These are phyloP conservation scores for Lucilia sericata DNA, from an alignment of 1,140 invertebrate genomes.

Conservation along the genomic window DNA sequence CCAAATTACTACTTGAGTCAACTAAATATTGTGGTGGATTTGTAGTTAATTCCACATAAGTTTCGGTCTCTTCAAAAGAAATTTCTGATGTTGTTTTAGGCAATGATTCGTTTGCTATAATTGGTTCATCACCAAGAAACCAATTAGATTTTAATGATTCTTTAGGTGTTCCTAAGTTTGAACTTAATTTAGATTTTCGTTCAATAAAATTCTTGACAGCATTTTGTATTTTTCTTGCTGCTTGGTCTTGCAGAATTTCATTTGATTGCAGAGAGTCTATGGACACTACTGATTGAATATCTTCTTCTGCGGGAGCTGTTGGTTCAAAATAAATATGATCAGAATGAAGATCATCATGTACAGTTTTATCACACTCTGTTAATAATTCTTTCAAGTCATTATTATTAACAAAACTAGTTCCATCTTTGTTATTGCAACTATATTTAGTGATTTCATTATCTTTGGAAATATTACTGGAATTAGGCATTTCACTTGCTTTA, in stretches of 20 bases:
- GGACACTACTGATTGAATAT: background rate
- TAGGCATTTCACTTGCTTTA: too few species aligned
- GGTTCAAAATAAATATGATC: background rate
- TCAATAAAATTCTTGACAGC: background rate
- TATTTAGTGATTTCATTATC: too few species aligned
- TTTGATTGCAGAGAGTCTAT: background rate
- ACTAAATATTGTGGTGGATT: conserved; percentile 23
- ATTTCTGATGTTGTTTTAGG: conserved; percentile 41
- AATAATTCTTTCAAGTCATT: too few species aligned
- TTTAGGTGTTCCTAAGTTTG: background rate
- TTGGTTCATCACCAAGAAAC: conserved; percentile 58
- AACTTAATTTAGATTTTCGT: background rate
- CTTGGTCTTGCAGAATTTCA: background rate
- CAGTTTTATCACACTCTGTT: too few species aligned
- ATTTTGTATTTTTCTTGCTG: conserved; percentile 27
- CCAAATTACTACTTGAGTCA: conserved; percentile 31
- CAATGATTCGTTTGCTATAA: background rate
- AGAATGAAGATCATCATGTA: too few species aligned
- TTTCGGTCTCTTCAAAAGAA: conserved; percentile 43
- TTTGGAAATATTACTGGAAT: too few species aligned
- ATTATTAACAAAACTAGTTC: too few species aligned
- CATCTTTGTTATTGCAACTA: too few species aligned
- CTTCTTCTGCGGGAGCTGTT: background rate
- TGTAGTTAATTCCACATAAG: background rate
- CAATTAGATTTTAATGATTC: conserved; percentile 47